These are phyloP conservation scores for Sarotherodon lohbergeri DNA, from an alignment of 2,113 vertebrate species.

Conservation along the genomic window DNA sequence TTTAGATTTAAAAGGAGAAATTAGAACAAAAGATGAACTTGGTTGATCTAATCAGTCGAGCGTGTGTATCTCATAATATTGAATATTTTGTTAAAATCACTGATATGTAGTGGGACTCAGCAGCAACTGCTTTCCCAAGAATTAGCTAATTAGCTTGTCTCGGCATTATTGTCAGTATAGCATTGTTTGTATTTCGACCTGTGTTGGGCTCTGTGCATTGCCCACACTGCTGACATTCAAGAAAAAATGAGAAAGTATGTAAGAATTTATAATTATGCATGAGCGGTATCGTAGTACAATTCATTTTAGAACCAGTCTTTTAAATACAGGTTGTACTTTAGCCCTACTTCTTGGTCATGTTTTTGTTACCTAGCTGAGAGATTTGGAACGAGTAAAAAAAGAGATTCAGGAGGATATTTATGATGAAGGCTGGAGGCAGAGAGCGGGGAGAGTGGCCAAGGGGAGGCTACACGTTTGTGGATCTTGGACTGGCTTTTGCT, in stretches of 20 bases:
- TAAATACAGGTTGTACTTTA: not conserved
- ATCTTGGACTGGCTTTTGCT: not conserved
- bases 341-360: not conserved
- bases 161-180: not conserved
- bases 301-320: not conserved
- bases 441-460: not conserved
- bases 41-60: not conserved
- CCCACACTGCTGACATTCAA: not conserved
- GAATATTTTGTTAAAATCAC: not conserved
- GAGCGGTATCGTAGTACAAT: not conserved
- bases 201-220: not conserved
- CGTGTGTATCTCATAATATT: not conserved
- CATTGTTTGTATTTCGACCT: not conserved
- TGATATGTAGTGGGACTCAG: not conserved
- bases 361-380: not conserved
- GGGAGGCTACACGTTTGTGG: not conserved
- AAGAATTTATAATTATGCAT: not conserved
- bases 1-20: not conserved
- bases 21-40: not conserved
- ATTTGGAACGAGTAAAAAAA: not conserved
- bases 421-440: not conserved
- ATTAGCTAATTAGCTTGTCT: not conserved
- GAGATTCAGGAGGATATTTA: not conserved
- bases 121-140: not conserved
- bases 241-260: not conserved